Evolutionary conservation across 2,113 vertebrate genomes (phyloP), one percentile per base, ranked within the genome.

Genomic region (Phalacrocorax pelagicus): DNA sequence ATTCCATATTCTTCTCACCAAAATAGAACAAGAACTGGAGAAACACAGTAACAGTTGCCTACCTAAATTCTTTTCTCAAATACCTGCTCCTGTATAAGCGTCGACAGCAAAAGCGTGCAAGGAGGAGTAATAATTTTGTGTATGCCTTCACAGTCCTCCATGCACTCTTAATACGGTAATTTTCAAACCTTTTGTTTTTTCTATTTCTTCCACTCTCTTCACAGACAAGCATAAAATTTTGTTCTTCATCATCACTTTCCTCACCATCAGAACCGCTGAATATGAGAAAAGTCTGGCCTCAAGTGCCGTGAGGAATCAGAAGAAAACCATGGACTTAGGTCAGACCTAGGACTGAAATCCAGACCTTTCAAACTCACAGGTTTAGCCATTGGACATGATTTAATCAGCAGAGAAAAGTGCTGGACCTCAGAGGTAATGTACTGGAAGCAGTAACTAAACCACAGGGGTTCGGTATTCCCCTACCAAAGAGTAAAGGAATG

Each of bases 71-170:
- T 23, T 86, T 74, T 70, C 26, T 74, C 20, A 84, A 47, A 63
- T 90, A 79, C 8, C 6, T 86, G 26, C 11, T 72, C 9, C 38
- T 42, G 22, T 61, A 3, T 34, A 47, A 55, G 5, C 27, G 15
- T 20, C 1, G 0, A 36, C 11, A 40, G 24, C 57, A 74, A 46
- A 80, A 67, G 14, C 0, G 0, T 36, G n/a, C 20, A 73, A 73
- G 34, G 9, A 67, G 32, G 12, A 84, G 8, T 7, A 44, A 9
- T 6, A 34, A 15, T 44, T 73, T 59, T 70, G 49, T 6, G 11
- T 21, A 8, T 14, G 11, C 26, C 23, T 75, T 85, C 66, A 57
- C 4, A 69, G n/a, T 51, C 21, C 12, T 71, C 42, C 69, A 30
- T 42, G 15, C 3, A 42, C 8, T 82, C 16, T 59, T 71, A 66